Base-by-base conservation (phyloP, 2,888 invertebrate species). In the Cistogaster globosa region DNA sequence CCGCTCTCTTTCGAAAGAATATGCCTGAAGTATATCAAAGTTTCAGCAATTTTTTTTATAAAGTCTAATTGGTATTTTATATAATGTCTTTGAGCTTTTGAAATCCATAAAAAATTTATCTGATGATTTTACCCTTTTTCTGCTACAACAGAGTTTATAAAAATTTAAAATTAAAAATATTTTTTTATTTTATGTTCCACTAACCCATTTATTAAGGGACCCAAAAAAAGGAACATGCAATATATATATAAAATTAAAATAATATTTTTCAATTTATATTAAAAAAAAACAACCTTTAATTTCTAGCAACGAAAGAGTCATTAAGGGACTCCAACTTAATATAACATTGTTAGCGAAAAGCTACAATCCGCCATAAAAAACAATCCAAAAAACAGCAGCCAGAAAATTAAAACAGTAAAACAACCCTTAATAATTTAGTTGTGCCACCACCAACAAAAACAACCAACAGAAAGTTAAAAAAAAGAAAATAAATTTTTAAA, bases 291-390 rank as follows among this genome's bases (percentile, higher is more conserved):
- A 69, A 69, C 74, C 75, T 81, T 69, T 36, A 69, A 89, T 80
- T 89, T 85, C 88, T 57, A 51, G 42, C 75, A 84, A 88, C 90
- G 86, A 88, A 90, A 90, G 89, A 88, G 89, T 90, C 90, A 88
- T 90, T 89, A 90, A 90, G 90, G 90, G 90, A 90, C 88, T 63
- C 76, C 86, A 86, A 77, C 62, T 76, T 16, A 62, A 55, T 68
- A 32, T 32, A 32, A 32, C 0, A 32, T 62, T n/a, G 42, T 57
- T 32, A 53, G 16, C 72, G 45, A 78, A 77, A 78, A 84, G 58
- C 14, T 72, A 57, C 14, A 63, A 63, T 38, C 12, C 53, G 22
- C 36, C 55, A 22, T 32, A 82, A 63, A 38, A 55, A 22, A 53
- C 1, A 11, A 62, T 18, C 16, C 22, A 51, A 38, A 18, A 36